These are phyloP conservation scores for Schizopygopsis malacanthus DNA, from an alignment of 2,797 vertebrate species.

Conservation along the genomic window DNA sequence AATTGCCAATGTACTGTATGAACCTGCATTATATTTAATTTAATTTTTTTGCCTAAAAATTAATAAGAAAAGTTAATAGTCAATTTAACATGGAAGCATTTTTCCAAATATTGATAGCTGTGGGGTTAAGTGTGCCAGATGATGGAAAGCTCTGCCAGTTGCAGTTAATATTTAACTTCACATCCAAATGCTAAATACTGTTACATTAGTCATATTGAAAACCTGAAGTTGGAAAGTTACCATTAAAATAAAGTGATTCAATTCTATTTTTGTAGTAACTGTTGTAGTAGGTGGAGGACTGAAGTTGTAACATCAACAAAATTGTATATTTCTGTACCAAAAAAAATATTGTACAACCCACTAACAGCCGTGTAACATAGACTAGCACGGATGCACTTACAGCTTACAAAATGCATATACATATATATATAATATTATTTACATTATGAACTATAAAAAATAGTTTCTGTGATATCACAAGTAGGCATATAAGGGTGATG, in stretches of 20 bases:
- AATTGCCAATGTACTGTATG: too few species aligned
- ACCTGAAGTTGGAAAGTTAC: neutral
- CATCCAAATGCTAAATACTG: neutral
- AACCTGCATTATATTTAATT: too few species aligned
- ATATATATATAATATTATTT: neutral
- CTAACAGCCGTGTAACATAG: neutral
- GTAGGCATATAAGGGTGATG: too few species aligned
- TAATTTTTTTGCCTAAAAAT: neutral
- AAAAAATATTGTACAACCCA: neutral
- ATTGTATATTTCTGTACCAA: neutral
- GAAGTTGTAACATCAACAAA: too few species aligned
- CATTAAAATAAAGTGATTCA: neutral
- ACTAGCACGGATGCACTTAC: neutral
- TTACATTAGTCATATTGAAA: neutral
- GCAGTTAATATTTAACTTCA: neutral
- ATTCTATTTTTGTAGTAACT: neutral
- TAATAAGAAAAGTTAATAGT: too few species aligned
- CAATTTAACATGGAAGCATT: neutral
- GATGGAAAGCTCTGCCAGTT: neutral
- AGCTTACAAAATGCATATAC: neutral
- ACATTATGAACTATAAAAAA: constrained; percentile 29
- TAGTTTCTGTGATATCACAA: neutral
- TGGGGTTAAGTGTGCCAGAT: neutral
- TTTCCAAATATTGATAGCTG: neutral
- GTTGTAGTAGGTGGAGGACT: too few species aligned